Percentiles rank a stretch among this genome's conserved stretches.
Evolutionary conservation across 2,888 invertebrate species (phyloP).

Genomic region (Ischnura elegans): DNA sequence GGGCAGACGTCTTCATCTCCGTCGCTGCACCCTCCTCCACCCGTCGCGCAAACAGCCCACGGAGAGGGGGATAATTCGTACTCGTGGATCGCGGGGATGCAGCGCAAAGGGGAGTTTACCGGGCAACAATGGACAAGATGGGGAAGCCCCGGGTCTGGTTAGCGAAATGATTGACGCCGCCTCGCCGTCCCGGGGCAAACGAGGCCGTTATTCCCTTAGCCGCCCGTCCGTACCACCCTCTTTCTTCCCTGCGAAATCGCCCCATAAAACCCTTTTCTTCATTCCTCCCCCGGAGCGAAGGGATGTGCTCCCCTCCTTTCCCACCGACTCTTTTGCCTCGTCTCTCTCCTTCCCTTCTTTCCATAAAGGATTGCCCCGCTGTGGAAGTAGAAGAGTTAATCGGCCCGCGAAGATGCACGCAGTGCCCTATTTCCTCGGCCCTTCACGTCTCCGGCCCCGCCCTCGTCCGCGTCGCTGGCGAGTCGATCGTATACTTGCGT

Average conservation of each 20-base stretch:
- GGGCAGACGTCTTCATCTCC: constrained; percentile 47
- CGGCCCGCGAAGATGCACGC: background rate
- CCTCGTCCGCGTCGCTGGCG: no score
- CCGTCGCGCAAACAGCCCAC: background rate
- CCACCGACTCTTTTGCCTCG: background rate
- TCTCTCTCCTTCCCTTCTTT: background rate
- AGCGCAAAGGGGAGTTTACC: background rate
- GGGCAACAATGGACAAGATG: background rate
- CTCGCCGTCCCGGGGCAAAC: constrained; percentile 31
- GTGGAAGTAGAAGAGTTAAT: constrained; percentile 1
- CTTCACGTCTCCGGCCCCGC: background rate
- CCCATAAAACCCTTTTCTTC: constrained; percentile 52
- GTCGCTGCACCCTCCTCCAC: background rate
- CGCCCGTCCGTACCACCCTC: constrained; percentile 26
- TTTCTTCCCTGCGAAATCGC: constrained; percentile 32
- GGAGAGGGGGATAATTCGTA: background rate
- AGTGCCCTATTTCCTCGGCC: background rate
- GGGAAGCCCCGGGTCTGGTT: background rate
- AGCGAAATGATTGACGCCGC: constrained; percentile 59
- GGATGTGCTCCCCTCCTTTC: background rate
- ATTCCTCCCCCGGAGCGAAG: background rate
- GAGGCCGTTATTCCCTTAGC: background rate
- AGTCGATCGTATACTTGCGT: background rate
- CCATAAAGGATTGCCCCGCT: background rate
- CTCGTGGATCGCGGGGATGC: background rate